These are phyloP conservation scores for Drosophila oshimai DNA, from an alignment of 1,140 invertebrate genomes.

Conservation along the genomic window DNA sequence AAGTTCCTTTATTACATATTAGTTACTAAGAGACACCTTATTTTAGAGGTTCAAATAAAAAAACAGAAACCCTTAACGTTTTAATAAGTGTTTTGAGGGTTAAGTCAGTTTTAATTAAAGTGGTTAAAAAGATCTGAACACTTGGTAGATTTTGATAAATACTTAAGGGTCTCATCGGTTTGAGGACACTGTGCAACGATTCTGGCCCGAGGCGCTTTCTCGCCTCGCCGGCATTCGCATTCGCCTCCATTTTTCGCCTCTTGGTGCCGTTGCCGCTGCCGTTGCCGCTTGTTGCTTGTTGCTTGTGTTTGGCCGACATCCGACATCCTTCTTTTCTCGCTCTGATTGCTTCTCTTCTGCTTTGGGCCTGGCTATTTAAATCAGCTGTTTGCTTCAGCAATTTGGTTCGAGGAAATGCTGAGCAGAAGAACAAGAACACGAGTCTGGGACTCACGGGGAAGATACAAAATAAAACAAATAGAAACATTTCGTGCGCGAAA, in stretches of 20 bases:
- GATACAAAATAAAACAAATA: too few species aligned
- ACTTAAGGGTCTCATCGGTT: too few species aligned
- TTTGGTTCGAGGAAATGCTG: constrained; percentile 21
- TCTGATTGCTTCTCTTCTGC: constrained; percentile 8
- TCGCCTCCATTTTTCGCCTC: constrained; percentile 22
- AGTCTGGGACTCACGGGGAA: constrained; percentile 3
- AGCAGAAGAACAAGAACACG: too few species aligned
- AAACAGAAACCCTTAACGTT: too few species aligned
- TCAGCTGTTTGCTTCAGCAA: constrained; percentile 50
- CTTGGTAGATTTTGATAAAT: too few species aligned
- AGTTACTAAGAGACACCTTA: too few species aligned
- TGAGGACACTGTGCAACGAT: constrained; percentile 40
- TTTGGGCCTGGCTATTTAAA: constrained; percentile 48
- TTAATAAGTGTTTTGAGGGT: too few species aligned
- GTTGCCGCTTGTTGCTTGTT: constrained; percentile 75
- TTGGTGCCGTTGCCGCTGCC: too few species aligned
- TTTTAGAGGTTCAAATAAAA: too few species aligned
- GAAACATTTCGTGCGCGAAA: constrained; percentile 26
- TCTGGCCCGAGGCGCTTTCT: constrained; percentile 11
- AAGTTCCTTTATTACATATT: too few species aligned
- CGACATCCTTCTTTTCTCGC: constrained; percentile 15
- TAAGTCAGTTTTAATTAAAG: too few species aligned
- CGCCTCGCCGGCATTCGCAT: constrained; percentile 38
- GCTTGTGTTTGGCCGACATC: constrained; percentile 17
- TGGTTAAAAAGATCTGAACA: too few species aligned